Evolutionary conservation across 2,888 invertebrate species (phyloP).

Genomic region (Gasteruption jaculator): DNA sequence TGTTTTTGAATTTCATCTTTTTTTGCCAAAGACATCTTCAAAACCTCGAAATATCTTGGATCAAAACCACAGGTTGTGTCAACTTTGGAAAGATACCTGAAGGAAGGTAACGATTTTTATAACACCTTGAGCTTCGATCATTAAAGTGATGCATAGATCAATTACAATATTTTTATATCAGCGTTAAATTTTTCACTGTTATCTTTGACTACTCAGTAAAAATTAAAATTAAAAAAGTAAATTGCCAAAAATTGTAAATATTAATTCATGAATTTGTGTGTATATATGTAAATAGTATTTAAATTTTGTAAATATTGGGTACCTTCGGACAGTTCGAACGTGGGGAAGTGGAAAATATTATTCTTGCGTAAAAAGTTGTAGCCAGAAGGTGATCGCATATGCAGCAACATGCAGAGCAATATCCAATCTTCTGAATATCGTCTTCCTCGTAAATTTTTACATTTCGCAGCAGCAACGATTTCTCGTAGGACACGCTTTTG

Average conservation of each 20-base stretch:
- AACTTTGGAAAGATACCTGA: conserved; percentile 12
- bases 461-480: conserved; percentile 17
- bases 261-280: no score
- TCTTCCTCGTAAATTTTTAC: conserved; percentile 15
- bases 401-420: conserved; percentile 20
- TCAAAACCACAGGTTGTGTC: conserved; percentile 20
- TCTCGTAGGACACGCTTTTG: conserved; percentile 14
- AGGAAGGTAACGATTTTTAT: no score
- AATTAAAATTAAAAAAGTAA: conserved; percentile 4
- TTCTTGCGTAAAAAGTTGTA: conserved; percentile 16
- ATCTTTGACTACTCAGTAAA: neutral
- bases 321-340: conserved; percentile 14
- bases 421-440: conserved; percentile 23
- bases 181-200: neutral
- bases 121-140: neutral
- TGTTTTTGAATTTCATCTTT: conserved; percentile 17
- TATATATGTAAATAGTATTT: no score
- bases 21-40: conserved; percentile 10
- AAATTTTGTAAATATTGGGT: no score
- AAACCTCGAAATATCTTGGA: conserved; percentile 16
- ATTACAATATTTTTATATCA: neutral
- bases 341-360: conserved; percentile 16
- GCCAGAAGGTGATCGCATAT: conserved; percentile 20
- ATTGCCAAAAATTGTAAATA: no score
- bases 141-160: neutral